Conservation (phyloP, 2,113 vertebrate species). For the Toxotes jaculatrix region DNA sequence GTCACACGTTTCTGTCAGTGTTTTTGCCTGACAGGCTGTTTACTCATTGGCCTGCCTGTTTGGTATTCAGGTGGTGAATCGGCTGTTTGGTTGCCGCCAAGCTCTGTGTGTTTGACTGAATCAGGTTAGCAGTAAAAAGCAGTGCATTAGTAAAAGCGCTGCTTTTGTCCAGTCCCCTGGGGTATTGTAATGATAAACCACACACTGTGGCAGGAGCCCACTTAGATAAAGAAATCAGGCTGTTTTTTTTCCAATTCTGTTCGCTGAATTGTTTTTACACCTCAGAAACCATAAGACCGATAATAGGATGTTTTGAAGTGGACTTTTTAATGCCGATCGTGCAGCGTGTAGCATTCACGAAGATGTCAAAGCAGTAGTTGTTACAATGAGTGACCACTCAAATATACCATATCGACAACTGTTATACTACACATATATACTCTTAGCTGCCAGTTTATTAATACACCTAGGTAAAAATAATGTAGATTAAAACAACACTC, state of each 20-base stretch:
- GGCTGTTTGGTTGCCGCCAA: slow-evolving; percentile 44
- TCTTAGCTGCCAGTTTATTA: not conserved
- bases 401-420: no score
- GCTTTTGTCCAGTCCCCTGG: slow-evolving; percentile 26
- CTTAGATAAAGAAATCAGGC: not conserved
- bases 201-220: not conserved
- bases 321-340: not conserved
- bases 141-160: slow-evolving; percentile 44
- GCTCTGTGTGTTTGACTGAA: slow-evolving; percentile 62
- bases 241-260: not conserved
- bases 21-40: slow-evolving; percentile 35
- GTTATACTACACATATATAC: no score
- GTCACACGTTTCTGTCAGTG: slow-evolving; percentile 29
- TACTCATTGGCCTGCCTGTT: slow-evolving; percentile 39
- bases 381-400: not conserved
- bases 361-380: not conserved
- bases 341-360: not conserved
- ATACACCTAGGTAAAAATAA: not conserved
- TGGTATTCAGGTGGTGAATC: slow-evolving; percentile 58
- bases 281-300: not conserved
- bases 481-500: not conserved
- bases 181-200: slow-evolving; percentile 36
- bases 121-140: slow-evolving; percentile 54
- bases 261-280: slow-evolving; percentile 2
- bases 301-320: not conserved